Evolutionary conservation across 2,797 vertebrate genomes (phyloP).

Genomic region (Dendrocincla fuliginosa): DNA sequence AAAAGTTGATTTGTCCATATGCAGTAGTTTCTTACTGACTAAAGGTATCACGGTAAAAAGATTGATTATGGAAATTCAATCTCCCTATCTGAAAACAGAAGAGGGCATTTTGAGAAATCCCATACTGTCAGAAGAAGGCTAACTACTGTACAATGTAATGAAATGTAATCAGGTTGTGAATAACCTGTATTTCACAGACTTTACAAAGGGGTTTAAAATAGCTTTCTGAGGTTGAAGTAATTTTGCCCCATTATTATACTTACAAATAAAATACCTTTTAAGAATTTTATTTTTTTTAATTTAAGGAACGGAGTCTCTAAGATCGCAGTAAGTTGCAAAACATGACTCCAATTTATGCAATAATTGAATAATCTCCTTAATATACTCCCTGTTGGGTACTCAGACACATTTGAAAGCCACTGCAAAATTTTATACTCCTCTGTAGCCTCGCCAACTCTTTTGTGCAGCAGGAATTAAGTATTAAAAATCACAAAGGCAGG

Average conservation of each 20-base stretch:
- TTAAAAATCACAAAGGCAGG: not conserved
- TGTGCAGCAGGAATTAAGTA: not conserved
- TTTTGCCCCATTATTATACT: constrained; percentile 1
- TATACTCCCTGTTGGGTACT: not conserved
- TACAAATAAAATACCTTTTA: not conserved
- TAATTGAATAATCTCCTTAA: constrained; percentile 43
- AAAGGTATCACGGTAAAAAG: not conserved
- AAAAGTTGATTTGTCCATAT: not conserved
- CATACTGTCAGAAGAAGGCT: not conserved
- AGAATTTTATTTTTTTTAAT: not conserved
- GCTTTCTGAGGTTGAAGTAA: not conserved
- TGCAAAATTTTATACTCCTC: not conserved
- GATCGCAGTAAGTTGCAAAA: not conserved
- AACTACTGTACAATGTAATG: not conserved
- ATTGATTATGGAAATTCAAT: not conserved
- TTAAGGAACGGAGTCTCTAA: not conserved
- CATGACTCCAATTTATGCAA: not conserved
- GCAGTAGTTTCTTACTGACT: not conserved
- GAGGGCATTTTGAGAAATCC: not conserved
- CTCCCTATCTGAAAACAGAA: not conserved
- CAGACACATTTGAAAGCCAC: not conserved
- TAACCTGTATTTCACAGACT: constrained; percentile 40
- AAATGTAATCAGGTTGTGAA: constrained; percentile 33
- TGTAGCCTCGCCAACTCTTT: fast-evolving
- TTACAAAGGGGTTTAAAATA: constrained; percentile 29